Evolutionary conservation across 2,888 invertebrate genomes (phyloP).

Genomic region (Piscicola geometra): DNA sequence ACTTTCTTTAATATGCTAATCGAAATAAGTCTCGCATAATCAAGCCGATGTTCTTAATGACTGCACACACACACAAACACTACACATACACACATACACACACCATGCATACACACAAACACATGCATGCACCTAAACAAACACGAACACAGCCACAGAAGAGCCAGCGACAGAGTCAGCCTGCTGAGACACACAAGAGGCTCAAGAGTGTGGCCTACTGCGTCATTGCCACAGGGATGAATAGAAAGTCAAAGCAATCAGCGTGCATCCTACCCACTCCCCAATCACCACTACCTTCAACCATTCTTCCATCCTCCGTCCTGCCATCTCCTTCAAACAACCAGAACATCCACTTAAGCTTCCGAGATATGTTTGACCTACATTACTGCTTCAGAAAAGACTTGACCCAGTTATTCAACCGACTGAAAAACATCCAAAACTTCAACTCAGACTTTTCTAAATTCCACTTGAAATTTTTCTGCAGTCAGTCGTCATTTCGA

Average conservation of each 20-base stretch:
- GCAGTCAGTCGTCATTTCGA: neutral
- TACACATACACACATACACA: no score
- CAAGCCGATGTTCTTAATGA: no score
- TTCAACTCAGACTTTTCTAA: neutral
- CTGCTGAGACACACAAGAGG: neutral
- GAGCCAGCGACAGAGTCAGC: neutral
- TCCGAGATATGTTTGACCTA: constrained; percentile 8
- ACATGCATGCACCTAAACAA: neutral
- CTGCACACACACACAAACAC: no score
- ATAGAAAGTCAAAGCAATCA: neutral
- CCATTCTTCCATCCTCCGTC: neutral
- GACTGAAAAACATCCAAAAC: constrained; percentile 10
- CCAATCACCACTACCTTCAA: neutral
- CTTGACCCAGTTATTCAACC: constrained; percentile 9
- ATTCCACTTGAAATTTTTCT: neutral
- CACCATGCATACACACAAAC: neutral
- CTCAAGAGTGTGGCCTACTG: constrained; percentile 20
- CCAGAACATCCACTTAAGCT: neutral
- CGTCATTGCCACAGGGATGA: constrained; percentile 24
- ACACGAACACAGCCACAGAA: neutral
- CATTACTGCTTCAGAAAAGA: constrained; percentile 28
- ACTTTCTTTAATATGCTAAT: no score
- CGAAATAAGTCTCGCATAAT: no score
- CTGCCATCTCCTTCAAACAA: neutral
- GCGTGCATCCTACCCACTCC: neutral